Evolutionary conservation across 37 sponge, comb jelly and placozoan genomes (phyloP).

Genomic region (Beroe forskalii): DNA sequence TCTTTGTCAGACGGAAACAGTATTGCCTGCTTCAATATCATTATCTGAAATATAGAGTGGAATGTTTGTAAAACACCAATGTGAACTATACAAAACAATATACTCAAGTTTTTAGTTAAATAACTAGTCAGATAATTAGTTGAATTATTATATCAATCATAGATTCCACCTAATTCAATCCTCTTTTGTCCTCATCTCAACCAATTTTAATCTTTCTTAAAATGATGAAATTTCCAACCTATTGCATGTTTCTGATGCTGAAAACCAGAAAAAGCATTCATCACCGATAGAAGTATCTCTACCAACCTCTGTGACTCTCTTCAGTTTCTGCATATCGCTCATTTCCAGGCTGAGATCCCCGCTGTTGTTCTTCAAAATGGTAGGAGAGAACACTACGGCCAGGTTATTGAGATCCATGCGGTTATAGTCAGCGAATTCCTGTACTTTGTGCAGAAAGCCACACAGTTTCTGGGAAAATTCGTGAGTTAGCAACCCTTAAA

Average conservation of each 20-base stretch:
- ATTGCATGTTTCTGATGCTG: too few species aligned
- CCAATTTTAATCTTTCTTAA: too few species aligned
- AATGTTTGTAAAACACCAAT: too few species aligned
- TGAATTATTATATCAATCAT: too few species aligned
- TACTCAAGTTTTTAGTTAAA: too few species aligned
- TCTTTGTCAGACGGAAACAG: slow-evolving; percentile 51
- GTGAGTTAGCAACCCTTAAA: too few species aligned
- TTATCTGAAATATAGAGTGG: slow-evolving; percentile 61
- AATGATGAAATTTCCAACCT: too few species aligned
- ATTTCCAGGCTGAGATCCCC: slow-evolving; percentile 32
- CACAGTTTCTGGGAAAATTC: slow-evolving; percentile 22
- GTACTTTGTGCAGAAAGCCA: slow-evolving; percentile 54
- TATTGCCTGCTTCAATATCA: slow-evolving; percentile 13
- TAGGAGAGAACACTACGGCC: slow-evolving; percentile 53
- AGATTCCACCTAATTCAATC: too few species aligned
- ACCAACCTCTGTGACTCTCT: slow-evolving; percentile 55
- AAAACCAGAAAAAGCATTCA: too few species aligned
- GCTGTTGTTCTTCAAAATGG: slow-evolving; percentile 55
- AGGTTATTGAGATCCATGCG: slow-evolving; percentile 57
- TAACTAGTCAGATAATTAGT: too few species aligned
- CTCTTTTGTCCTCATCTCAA: too few species aligned
- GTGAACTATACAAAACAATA: too few species aligned
- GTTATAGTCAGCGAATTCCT: slow-evolving; percentile 20
- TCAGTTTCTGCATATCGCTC: slow-evolving; percentile 55
- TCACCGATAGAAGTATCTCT: neutral